phyloP scores from a whole-genome alignment of 2,113 vertebrate genomes.

The Podarcis raffonei region DNA sequence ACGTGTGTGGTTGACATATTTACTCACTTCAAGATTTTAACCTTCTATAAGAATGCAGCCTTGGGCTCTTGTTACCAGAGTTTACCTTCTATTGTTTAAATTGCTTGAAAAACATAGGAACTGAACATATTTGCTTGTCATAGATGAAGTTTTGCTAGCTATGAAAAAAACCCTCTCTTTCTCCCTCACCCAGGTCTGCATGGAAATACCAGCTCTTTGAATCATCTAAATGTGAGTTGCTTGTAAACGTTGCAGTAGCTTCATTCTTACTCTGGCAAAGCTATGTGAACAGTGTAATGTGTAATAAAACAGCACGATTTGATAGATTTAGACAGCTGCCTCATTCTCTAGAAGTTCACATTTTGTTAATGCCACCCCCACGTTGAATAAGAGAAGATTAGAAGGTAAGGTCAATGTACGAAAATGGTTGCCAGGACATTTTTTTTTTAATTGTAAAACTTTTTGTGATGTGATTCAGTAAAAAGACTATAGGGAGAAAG shows the following conservation, averaged over 20 bases:
- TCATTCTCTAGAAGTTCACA: constrained; percentile 77
- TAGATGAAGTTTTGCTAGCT: constrained; percentile 14
- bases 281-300: constrained; percentile 51
- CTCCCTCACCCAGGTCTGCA: background rate
- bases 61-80: background rate
- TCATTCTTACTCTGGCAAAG: constrained; percentile 61
- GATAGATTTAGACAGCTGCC: constrained; percentile 79
- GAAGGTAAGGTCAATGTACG: constrained; percentile 78
- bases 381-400: constrained; percentile 77
- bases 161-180: background rate
- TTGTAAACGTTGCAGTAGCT: constrained; percentile 53
- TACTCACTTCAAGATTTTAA: background rate
- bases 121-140: constrained; percentile 11
- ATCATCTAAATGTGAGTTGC: constrained; percentile 52
- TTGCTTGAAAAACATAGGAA: constrained; percentile 39
- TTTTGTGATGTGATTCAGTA: constrained; percentile 79
- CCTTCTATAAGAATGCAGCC: background rate
- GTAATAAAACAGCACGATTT: constrained; percentile 74
- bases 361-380: constrained; percentile 78
- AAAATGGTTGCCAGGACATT: constrained; percentile 81
- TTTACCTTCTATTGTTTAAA: constrained; percentile 39
- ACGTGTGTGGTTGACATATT: background rate
- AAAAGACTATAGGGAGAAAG: constrained; percentile 78
- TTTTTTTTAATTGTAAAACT: constrained; percentile 80
- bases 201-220: constrained; percentile 52